These are phyloP conservation scores for Philereme vetulata DNA, from an alignment of 2,888 invertebrate species.

Conservation along the genomic window DNA sequence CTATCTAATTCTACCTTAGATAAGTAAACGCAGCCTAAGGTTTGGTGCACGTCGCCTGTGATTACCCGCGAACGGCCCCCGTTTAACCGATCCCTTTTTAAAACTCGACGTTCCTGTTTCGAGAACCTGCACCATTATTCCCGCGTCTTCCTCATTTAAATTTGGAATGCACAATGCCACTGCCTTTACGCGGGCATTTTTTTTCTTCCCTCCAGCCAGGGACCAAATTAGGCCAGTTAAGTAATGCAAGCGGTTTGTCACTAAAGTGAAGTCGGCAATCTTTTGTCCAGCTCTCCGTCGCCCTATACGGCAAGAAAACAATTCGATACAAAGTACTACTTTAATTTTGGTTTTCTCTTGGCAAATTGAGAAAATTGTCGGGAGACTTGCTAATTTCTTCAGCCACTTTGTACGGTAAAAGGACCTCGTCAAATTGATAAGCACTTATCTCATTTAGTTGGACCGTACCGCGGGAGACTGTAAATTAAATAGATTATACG, in stretches of 20 bases:
- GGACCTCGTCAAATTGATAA: constrained; percentile 58
- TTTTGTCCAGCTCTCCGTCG: constrained; percentile 55
- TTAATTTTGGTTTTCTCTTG: constrained; percentile 55
- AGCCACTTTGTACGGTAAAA: constrained; percentile 56
- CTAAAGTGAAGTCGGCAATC: constrained; percentile 61
- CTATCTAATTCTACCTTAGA: too few species aligned
- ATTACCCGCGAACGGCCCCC: constrained; percentile 81
- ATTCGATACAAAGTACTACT: constrained; percentile 55
- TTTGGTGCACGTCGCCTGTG: constrained; percentile 72
- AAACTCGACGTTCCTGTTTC: constrained; percentile 79
- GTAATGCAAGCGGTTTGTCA: constrained; percentile 69
- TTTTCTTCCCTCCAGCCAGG: constrained; percentile 44
- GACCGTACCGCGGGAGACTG: constrained; percentile 49
- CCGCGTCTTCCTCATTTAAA: constrained; percentile 79
- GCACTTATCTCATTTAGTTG: constrained; percentile 56
- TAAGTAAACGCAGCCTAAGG: constrained; percentile 47
- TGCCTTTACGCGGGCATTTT: constrained; percentile 58
- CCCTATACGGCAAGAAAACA: constrained; percentile 63
- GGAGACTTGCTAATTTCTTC: constrained; percentile 55
- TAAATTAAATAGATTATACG: constrained; percentile 62
- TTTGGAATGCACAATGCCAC: constrained; percentile 76
- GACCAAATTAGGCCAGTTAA: constrained; percentile 68
- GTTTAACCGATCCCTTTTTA: constrained; percentile 80
- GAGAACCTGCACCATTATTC: constrained; percentile 76
- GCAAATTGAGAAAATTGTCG: constrained; percentile 71